Evolutionary conservation across 2,888 invertebrate species (phyloP).

Genomic region (Bellardia bayeri): DNA sequence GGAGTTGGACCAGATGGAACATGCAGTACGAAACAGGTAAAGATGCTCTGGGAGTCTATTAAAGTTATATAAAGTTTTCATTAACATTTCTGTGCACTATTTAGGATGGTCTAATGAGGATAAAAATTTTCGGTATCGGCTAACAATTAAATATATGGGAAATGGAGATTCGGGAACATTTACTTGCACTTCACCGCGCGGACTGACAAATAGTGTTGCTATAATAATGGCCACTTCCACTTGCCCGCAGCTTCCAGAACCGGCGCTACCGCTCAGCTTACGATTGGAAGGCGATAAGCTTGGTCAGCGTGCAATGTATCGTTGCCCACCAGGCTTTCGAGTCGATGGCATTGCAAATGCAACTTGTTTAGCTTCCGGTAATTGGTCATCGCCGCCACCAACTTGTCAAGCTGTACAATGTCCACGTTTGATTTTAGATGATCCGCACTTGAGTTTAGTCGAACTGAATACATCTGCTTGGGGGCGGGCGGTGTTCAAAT

Average conservation of each 20-base stretch:
- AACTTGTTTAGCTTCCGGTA: constrained; percentile 93
- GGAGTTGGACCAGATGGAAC: constrained; percentile 94
- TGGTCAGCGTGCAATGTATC: constrained; percentile 88
- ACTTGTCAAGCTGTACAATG: constrained; percentile 92
- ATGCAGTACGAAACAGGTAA: constrained; percentile 91
- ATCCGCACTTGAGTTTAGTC: constrained; percentile 89
- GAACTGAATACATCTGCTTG: constrained; percentile 93
- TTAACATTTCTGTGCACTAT: constrained; percentile 7
- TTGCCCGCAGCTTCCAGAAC: constrained; percentile 87
- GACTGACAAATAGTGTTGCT: constrained; percentile 87
- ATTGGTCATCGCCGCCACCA: constrained; percentile 91
- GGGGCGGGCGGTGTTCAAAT: constrained; percentile 92
- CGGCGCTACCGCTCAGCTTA: constrained; percentile 87
- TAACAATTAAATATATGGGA: constrained; percentile 92
- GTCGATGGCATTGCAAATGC: constrained; percentile 91
- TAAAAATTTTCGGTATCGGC: constrained; percentile 91
- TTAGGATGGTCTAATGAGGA: constrained; percentile 86
- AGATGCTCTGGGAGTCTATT: neutral
- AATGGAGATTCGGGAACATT: constrained; percentile 93
- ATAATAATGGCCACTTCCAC: constrained; percentile 89
- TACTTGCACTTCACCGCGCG: constrained; percentile 92
- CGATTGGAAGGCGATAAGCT: constrained; percentile 91
- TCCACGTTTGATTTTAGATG: constrained; percentile 88
- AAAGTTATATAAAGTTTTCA: neutral
- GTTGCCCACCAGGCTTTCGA: constrained; percentile 91